These are phyloP conservation scores for Sinocyclocheilus grahami DNA, from an alignment of 2,113 vertebrate species.

Conservation along the genomic window DNA sequence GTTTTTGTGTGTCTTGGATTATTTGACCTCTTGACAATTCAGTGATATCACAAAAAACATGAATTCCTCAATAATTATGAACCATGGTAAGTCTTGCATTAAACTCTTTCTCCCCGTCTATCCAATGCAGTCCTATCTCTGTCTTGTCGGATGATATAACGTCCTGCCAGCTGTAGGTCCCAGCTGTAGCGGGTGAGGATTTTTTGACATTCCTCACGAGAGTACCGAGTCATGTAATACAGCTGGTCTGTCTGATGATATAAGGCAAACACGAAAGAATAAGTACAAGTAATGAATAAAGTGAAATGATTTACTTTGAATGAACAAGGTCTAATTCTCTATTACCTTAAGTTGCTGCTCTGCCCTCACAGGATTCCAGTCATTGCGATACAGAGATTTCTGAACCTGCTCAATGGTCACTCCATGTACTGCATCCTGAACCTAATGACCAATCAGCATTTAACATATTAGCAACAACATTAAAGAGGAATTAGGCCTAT, in stretches of 20 bases:
- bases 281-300: neutral
- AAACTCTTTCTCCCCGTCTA: conserved; percentile 57
- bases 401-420: conserved; percentile 82
- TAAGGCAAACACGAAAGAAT: neutral
- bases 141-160: conserved; percentile 73
- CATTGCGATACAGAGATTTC: conserved; percentile 71
- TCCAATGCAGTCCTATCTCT: conserved; percentile 33
- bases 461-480: neutral
- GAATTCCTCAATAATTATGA: neutral
- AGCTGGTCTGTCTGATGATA: conserved; percentile 80
- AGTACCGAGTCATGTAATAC: conserved; percentile 80
- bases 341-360: conserved; percentile 82
- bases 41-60: neutral
- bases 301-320: neutral
- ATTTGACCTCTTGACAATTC: conserved; percentile 5
- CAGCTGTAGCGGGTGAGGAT: conserved; percentile 82
- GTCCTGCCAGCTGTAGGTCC: conserved; percentile 83
- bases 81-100: conserved; percentile 27
- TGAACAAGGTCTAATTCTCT: neutral
- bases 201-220: conserved; percentile 78
- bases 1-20: no score
- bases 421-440: conserved; percentile 82
- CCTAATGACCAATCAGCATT: conserved; percentile 61
- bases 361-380: conserved; percentile 78
- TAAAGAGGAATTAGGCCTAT: neutral